A percentile compares a stretch with the other conserved stretches of the same genome.
These are phyloP conservation scores for Haplochromis burtoni DNA, from an alignment of 2,113 vertebrate species.

Conservation along the genomic window DNA sequence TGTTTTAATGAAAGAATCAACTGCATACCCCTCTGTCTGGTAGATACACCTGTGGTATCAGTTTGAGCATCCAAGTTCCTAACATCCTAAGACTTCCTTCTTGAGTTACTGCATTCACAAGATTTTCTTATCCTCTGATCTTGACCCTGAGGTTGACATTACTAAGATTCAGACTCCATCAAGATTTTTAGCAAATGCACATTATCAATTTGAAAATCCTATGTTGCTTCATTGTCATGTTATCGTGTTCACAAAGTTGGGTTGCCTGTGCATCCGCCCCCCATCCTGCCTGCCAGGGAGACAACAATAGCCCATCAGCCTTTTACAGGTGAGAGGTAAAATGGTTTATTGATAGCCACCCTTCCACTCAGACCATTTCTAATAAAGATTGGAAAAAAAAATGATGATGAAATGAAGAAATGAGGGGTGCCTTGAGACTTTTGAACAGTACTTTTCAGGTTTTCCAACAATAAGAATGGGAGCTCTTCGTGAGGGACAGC, in stretches of 20 bases:
- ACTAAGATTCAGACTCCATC: neutral
- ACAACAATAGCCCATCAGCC: neutral
- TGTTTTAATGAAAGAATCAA: neutral
- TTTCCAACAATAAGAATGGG: neutral
- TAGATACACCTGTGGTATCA: neutral
- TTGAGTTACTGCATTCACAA: neutral
- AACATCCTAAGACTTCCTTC: neutral
- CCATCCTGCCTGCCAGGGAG: neutral
- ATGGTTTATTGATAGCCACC: neutral
- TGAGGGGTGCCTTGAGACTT: neutral
- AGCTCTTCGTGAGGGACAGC: neutral
- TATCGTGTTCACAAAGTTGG: neutral
- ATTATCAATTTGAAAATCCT: neutral
- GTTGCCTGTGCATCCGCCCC: neutral
- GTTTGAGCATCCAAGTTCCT: neutral
- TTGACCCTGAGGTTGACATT: neutral
- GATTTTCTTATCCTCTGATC: neutral
- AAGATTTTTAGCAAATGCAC: neutral
- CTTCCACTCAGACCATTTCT: neutral
- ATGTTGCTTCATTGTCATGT: neutral
- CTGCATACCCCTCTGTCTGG: neutral
- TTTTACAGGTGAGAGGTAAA: neutral
- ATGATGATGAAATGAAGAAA: neutral
- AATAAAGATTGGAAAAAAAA: neutral
- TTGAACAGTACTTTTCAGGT: neutral